Base-by-base conservation (phyloP, 92 coral and sea anemone genomes). In the Porites cylindrica region DNA sequence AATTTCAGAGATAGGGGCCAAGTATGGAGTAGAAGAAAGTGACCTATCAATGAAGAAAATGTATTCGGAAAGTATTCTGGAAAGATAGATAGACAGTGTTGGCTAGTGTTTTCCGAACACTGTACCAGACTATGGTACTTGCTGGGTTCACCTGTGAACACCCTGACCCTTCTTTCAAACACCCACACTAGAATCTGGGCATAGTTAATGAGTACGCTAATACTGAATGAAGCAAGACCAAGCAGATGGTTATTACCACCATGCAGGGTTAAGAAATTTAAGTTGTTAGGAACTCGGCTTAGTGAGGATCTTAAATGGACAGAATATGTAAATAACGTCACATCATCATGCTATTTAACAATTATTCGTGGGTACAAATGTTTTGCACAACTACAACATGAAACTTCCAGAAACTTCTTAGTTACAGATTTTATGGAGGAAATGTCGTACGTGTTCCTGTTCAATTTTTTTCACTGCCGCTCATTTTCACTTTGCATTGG, bases 261-360 rank as follows among this genome's bases (percentile, higher is more conserved):
- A 26, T 1, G 29, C 23, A 81, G 91, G 66, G 84, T 26, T 26
- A 26, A 26, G 29, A 26, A 26, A 26, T 26, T 26, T 26, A 26
- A 26, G 29, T 26, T 26, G 29, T 1, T 26, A 26, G 29, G 29
- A 26, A 26, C 29, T 26, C 29, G 29, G 29, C 29, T 26, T 26
- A 1, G 29, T 26, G 29, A 26, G 29, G 29, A 26, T 26, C 29
- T 26, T 26, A 26, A 26, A 26, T 26, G 78, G 92, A 66, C 85
- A 9, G 87, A 77, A 38, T 80, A 89, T 59, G 87, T 90, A 18
- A 90, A 80, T 66, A n/a, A 79, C 8, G 65, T 90, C 32, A 82
- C 80, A 53, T 79, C 93, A 71, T 90, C 29, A 26, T 26, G 29
- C 29, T 26, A 26, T 26, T 1, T 1, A 26, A 26, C 29, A 26